Conservation (phyloP, 2,888 invertebrate species). For the Drosophila vallismaia region DNA sequence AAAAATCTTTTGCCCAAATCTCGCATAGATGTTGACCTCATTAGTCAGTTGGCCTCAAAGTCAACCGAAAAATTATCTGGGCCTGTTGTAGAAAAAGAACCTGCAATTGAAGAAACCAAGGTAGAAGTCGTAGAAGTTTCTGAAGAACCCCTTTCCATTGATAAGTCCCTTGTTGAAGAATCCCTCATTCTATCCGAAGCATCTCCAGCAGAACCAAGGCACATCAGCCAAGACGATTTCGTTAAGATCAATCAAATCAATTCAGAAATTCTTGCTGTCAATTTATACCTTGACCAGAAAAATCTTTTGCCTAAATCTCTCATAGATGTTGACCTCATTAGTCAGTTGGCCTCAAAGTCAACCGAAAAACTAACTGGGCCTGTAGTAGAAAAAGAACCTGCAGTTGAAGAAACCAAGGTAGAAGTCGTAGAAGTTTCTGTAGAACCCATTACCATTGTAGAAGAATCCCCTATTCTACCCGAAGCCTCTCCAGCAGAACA, state of each 20-base stretch:
- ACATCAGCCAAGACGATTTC: no score
- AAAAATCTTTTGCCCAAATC: conserved; percentile 40
- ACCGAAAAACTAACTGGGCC: conserved; percentile 15
- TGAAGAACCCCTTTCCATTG: neutral
- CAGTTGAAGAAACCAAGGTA: conserved; percentile 12
- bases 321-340: conserved; percentile 86
- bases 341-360: conserved; percentile 83
- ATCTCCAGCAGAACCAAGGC: no score
- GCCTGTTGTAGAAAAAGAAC: conserved; percentile 11
- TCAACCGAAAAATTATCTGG: conserved; percentile 15
- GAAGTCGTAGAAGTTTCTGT: neutral
- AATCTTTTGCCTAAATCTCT: conserved; percentile 42
- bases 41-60: conserved; percentile 85
- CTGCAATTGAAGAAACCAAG: conserved; percentile 11
- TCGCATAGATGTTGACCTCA: conserved; percentile 85
- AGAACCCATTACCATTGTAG: neutral
- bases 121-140: conserved; percentile 8
- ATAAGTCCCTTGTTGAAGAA: neutral
- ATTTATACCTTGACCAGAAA: conserved; percentile 64
- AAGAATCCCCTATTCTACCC: conserved; percentile 2
- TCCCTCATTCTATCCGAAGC: no score
- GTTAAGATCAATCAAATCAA: conserved; percentile 47
- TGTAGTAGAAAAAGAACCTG: conserved; percentile 12
- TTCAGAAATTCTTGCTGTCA: conserved; percentile 62
- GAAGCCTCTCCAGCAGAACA: conserved; percentile 11